A percentile compares a stretch with the other conserved stretches of the same genome.
Conservation (phyloP, 2,888 invertebrate species). For the Steromphala cineraria region DNA sequence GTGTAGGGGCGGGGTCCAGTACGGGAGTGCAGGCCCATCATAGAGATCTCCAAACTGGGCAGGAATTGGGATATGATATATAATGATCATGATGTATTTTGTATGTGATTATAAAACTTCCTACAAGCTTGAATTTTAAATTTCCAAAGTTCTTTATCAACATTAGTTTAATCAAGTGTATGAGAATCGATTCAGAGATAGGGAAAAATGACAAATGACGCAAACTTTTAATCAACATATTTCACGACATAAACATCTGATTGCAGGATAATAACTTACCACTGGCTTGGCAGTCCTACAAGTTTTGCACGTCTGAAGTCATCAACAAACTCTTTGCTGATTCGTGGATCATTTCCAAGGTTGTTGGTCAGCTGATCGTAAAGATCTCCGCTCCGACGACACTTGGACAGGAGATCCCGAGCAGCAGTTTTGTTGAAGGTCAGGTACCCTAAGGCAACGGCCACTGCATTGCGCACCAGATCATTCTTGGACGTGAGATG, state of each 20-base stretch:
- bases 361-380: conserved; percentile 70
- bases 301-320: conserved; percentile 70
- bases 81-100: no score
- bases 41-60: not conserved
- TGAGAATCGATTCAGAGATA: no score
- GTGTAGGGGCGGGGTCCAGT: not conserved
- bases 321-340: conserved; percentile 70
- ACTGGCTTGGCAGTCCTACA: conserved; percentile 72
- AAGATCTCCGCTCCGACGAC: conserved; percentile 69
- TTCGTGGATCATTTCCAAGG: conserved; percentile 69
- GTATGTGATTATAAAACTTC: no score
- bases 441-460: conserved; percentile 74
- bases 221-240: no score
- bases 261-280: conserved; percentile 51
- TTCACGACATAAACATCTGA: no score
- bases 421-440: conserved; percentile 74
- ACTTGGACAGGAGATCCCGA: conserved; percentile 67
- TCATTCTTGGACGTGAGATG: conserved; percentile 67
- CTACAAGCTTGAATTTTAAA: no score
- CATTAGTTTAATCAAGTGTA: no score
- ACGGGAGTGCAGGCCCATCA: not conserved
- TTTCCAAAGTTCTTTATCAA: no score
- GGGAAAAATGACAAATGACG: no score
- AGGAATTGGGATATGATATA: not conserved
- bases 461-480: conserved; percentile 65